Evolutionary conservation across 2,888 invertebrate species (phyloP).

Genomic region (Papilio elwesi): DNA sequence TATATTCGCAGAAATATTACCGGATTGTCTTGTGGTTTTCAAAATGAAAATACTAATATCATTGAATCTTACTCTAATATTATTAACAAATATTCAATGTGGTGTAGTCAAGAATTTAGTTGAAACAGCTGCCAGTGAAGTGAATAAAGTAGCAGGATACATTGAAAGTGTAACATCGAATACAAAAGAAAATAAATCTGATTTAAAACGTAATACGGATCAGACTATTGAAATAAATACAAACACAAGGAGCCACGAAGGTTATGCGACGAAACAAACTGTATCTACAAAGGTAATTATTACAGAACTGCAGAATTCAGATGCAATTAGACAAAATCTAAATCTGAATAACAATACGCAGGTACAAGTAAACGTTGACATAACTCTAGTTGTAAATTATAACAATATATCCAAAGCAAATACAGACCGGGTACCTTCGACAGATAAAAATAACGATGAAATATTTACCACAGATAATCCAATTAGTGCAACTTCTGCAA

Average conservation of each 20-base stretch:
- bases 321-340: background rate
- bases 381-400: constrained; percentile 25
- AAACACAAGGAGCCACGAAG: background rate
- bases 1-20: background rate
- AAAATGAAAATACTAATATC: constrained; percentile 22
- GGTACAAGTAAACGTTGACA: constrained; percentile 33
- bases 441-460: background rate
- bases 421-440: no score
- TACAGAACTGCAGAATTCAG: background rate
- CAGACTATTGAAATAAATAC: constrained; percentile 7
- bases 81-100: constrained; percentile 31
- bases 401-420: constrained; percentile 1
- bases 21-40: no score
- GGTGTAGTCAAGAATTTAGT: constrained; percentile 29
- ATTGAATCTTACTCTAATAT: constrained; percentile 15
- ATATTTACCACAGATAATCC: background rate
- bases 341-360: background rate
- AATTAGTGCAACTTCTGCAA: background rate
- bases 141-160: background rate
- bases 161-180: constrained; percentile 14
- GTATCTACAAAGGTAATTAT: constrained; percentile 16
- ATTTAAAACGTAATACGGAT: background rate
- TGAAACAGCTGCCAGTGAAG: constrained; percentile 27
- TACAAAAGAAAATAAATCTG: background rate
- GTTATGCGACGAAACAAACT: background rate